Conservation (phyloP, 2,797 vertebrate genomes). For the Graptemys geographica region DNA sequence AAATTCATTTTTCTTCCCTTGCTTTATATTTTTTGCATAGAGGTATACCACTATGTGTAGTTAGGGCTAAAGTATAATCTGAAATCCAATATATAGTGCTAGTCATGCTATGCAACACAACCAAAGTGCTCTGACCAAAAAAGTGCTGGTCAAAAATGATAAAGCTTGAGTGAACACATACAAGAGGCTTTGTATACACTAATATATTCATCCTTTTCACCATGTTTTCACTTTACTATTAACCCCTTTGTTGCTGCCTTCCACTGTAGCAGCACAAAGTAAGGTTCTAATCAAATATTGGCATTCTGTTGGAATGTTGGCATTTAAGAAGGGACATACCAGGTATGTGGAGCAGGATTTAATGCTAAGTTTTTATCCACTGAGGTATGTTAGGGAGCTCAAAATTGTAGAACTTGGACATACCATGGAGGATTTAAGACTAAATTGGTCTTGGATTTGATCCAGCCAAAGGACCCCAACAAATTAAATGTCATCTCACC, state of each 20-base stretch:
- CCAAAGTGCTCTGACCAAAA: neutral
- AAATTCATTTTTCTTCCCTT: constrained; percentile 20
- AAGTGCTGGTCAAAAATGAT: neutral
- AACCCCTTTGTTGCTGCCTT: neutral
- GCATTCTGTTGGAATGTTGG: neutral
- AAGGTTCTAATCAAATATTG: neutral
- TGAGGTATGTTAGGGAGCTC: neutral
- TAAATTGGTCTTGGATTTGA: rapidly evolving
- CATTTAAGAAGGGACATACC: neutral
- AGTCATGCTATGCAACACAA: neutral
- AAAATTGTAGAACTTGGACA: neutral
- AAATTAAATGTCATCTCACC: neutral
- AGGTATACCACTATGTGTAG: neutral
- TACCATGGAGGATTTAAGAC: neutral
- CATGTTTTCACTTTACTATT: neutral
- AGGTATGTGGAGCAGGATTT: neutral
- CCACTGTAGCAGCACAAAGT: neutral
- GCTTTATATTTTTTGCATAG: neutral
- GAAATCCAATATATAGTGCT: neutral
- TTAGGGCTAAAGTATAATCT: neutral
- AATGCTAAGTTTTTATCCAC: neutral
- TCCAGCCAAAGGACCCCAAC: neutral
- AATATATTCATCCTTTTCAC: neutral
- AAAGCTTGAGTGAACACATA: neutral
- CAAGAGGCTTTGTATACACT: neutral